phyloP scores from a whole-genome alignment of 2,888 invertebrate genomes.

The Drosophila colorata region DNA sequence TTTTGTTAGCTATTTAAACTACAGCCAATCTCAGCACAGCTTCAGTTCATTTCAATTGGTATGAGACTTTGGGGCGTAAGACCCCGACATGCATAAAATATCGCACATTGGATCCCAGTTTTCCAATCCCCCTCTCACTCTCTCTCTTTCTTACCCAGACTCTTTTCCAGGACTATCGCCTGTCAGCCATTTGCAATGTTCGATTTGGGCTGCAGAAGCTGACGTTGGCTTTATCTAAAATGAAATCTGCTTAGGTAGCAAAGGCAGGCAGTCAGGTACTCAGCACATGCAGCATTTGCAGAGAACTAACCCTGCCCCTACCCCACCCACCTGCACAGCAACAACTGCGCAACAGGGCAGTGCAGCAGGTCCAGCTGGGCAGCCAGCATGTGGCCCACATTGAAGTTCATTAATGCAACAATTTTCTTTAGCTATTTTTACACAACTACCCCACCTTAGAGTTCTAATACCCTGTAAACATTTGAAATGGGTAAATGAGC shows the following conservation, averaged over 20 bases:
- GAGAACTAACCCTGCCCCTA: neutral
- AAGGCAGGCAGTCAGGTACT: conserved; percentile 10
- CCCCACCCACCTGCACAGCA: neutral
- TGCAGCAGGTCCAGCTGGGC: conserved; percentile 29
- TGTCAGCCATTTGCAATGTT: conserved; percentile 61
- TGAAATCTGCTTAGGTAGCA: conserved; percentile 76
- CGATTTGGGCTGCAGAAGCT: conserved; percentile 63
- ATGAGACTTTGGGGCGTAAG: conserved; percentile 21
- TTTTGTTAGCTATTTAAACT: conserved; percentile 16
- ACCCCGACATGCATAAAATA: conserved; percentile 54
- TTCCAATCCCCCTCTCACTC: neutral
- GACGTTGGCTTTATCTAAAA: conserved; percentile 73
- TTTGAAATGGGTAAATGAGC: neutral
- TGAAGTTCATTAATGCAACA: conserved; percentile 65
- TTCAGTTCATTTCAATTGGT: conserved; percentile 46
- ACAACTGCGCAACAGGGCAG: neutral
- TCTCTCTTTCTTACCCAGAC: neutral
- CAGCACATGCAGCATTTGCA: conserved; percentile 28
- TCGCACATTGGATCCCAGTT: conserved; percentile 16
- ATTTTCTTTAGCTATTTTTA: conserved; percentile 50
- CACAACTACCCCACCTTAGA: conserved; percentile 3
- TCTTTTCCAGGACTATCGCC: conserved; percentile 33
- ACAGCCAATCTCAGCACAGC: conserved; percentile 25
- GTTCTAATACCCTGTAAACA: conserved; percentile 7
- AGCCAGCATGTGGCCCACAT: conserved; percentile 57